phyloP scores from a whole-genome alignment of 2,797 vertebrate genomes.

The Glossophaga mutica region DNA sequence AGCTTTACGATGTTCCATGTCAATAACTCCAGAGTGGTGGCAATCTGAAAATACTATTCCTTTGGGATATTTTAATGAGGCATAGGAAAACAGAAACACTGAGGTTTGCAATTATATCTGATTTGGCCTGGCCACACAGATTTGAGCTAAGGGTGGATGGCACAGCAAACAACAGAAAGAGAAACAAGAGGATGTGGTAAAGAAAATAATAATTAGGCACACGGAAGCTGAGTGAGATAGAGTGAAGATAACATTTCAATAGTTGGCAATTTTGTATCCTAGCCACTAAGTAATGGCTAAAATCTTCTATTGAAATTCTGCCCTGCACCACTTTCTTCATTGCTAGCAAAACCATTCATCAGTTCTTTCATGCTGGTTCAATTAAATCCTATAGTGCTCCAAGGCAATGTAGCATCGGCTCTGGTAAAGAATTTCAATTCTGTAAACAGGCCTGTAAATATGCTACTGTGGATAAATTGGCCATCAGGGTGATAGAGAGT shows the following conservation, averaged over 20 bases:
- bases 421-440: constrained; percentile 77
- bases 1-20: not conserved
- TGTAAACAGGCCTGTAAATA: constrained; percentile 78
- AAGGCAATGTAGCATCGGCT: constrained; percentile 68
- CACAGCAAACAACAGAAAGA: not conserved
- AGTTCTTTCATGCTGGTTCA: constrained; percentile 80
- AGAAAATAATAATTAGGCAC: constrained; percentile 60
- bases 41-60: not conserved
- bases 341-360: constrained; percentile 76
- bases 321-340: constrained; percentile 21
- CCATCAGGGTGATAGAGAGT: constrained; percentile 77
- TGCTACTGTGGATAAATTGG: constrained; percentile 79
- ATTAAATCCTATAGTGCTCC: constrained; percentile 79
- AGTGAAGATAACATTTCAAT: not conserved
- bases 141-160: not conserved
- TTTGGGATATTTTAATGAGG: constrained; percentile 32
- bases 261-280: constrained; percentile 10
- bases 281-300: constrained; percentile 43
- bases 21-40: not conserved
- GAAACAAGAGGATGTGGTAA: not conserved
- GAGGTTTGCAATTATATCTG: constrained; percentile 10
- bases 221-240: not conserved
- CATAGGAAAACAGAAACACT: not conserved
- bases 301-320: constrained; percentile 74
- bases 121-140: not conserved